These are phyloP conservation scores for Fundulus diaphanus DNA, from an alignment of 2,797 vertebrate genomes.

Conservation along the genomic window DNA sequence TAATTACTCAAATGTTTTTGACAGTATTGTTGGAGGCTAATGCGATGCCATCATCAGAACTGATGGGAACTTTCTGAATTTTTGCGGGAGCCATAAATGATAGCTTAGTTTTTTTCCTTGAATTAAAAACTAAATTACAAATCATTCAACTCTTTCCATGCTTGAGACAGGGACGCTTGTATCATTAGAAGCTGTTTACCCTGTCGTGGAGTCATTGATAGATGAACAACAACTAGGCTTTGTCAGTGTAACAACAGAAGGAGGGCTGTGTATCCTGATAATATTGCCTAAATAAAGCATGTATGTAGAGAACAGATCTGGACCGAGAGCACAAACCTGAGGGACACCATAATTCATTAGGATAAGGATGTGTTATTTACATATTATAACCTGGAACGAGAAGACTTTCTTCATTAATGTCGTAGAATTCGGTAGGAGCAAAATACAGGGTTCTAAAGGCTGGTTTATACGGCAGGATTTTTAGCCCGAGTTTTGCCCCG, in stretches of 20 bases:
- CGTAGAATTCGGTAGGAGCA: background rate
- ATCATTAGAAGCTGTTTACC: no score
- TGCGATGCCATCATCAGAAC: background rate
- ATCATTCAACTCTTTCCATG: background rate
- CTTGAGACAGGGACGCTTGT: no score
- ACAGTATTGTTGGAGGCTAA: no score
- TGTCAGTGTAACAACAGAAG: background rate
- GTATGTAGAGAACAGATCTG: background rate
- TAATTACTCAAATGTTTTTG: background rate
- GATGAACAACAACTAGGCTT: no score
- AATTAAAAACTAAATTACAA: background rate
- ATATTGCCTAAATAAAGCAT: background rate
- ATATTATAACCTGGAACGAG: no score
- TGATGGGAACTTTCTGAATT: background rate
- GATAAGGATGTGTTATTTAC: background rate
- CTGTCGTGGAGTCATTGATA: background rate
- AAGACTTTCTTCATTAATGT: background rate
- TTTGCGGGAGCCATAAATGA: no score
- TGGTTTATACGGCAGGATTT: no score
- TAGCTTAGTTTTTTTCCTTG: background rate
- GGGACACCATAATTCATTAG: background rate
- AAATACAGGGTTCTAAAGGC: background rate
- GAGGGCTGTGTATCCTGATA: background rate
- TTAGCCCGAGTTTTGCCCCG: no score
- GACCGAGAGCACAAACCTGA: no score